Conservation (phyloP, 2,797 vertebrate species). For the Dendrocincla tyrannina region DNA sequence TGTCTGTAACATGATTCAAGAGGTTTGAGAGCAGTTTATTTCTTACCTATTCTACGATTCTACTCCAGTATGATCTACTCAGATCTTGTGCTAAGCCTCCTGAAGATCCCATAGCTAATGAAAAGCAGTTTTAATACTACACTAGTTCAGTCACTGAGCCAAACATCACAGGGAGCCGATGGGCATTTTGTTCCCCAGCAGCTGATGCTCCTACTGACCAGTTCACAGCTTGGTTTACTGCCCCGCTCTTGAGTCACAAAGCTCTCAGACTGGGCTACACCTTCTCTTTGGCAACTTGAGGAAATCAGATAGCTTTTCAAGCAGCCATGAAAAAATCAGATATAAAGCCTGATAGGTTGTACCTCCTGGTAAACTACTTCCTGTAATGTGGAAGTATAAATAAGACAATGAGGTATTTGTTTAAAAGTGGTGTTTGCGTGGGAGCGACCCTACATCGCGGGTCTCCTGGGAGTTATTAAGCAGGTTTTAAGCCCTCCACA, state of each 20-base stretch:
- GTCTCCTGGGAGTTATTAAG: not conserved
- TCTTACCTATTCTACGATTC: not conserved
- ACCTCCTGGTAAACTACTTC: not conserved
- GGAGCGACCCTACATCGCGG: rapidly evolving
- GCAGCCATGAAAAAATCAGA: not conserved
- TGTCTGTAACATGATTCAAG: not conserved
- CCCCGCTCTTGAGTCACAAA: not conserved
- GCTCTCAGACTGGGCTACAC: not conserved
- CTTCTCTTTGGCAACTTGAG: not conserved
- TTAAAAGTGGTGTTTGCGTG: not conserved
- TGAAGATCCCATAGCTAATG: not conserved
- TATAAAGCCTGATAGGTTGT: not conserved
- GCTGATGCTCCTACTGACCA: not conserved
- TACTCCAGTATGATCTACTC: not conserved
- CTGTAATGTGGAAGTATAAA: not conserved
- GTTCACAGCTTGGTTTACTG: not conserved
- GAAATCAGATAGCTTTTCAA: not conserved
- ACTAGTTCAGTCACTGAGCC: not conserved
- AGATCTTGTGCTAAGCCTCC: not conserved
- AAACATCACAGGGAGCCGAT: not conserved
- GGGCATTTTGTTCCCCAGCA: not conserved
- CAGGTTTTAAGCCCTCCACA: not conserved
- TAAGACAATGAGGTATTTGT: not conserved
- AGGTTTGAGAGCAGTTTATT: not conserved
- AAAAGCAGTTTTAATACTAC: not conserved